Evolutionary conservation across 2,888 invertebrate genomes (phyloP), one percentile per base, ranked within the genome.

Genomic region (Drosophila mercatorum): DNA sequence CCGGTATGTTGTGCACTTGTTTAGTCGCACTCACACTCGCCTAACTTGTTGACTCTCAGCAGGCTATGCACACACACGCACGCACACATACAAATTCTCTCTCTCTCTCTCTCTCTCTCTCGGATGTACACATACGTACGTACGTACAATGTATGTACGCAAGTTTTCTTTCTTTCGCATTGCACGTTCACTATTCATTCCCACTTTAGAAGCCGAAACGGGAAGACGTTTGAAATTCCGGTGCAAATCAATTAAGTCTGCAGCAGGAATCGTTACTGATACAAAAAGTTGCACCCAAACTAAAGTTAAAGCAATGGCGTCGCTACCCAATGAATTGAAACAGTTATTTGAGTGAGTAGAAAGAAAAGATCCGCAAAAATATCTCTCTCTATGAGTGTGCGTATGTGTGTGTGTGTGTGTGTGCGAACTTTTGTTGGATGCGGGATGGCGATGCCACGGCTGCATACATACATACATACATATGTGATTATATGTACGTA

Each of bases 331-430:
- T 72, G 88, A 78, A 78, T 76, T 91, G 36, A 70, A 78, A 53
- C 78, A 88, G 74, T 68, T 91, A 58, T 91, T 92, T 72, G 81
- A 80, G 91, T 91, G 72, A 91, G 88, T 89, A 67, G 53, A 67
- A 56, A 59, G 63, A 57, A 62, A 61, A 75, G n/a, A 36, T 44
- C 12, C 12, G 17, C 44, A 36, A 22, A 36, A 22, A 61, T 58
- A 4, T 68, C 40, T 34, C 34, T 28, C 17, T 36, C 17, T 51
- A 11, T 52, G 34, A 17, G 34, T 51, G 41, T 46, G 34, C 28
- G 44, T 38, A 60, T 38, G 26, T 43, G 31, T 53, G 22, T 41
- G 51, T 53, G 22, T 41, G 51, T 40, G 64, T 41, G 26, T 44
- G 58, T 57, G 49, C 14, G 22, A 14, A 38, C 38, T 8, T 52